Evolutionary conservation across 2,888 invertebrate genomes (phyloP).

Genomic region (Taphrorychus bicolor): DNA sequence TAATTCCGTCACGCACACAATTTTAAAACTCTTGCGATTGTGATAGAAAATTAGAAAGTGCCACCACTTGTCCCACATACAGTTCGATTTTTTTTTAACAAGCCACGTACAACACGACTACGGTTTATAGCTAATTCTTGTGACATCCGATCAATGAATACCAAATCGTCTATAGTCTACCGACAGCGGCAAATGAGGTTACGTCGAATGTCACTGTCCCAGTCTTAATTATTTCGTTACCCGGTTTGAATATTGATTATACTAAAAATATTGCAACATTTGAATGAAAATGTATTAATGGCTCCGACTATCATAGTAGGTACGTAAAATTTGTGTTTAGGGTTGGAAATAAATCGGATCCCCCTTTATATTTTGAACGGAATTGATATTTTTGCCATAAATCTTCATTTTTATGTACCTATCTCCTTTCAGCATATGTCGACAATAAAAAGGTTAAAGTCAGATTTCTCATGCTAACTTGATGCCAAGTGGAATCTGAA

Average conservation of each 20-base stretch:
- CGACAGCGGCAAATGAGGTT: conserved; percentile 36
- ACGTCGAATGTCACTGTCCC: conserved; percentile 30
- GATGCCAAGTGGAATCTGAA: too few species aligned
- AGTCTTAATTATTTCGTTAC: conserved; percentile 33
- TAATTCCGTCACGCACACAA: not conserved
- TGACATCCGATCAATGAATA: conserved; percentile 36
- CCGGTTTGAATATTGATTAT: conserved; percentile 33
- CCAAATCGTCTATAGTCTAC: conserved; percentile 21
- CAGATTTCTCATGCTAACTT: too few species aligned
- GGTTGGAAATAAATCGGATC: too few species aligned
- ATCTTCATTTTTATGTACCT: too few species aligned
- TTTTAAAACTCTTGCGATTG: not conserved
- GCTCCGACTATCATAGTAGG: too few species aligned
- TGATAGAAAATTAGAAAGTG: conserved; percentile 28
- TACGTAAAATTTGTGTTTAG: too few species aligned
- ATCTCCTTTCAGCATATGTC: too few species aligned
- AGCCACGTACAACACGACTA: conserved; percentile 37
- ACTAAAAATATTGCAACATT: not conserved
- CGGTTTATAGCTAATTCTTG: conserved; percentile 42
- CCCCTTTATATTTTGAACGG: too few species aligned
- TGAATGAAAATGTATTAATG: too few species aligned
- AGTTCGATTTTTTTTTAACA: conserved; percentile 36
- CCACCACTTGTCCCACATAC: conserved; percentile 22
- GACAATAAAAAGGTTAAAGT: too few species aligned
- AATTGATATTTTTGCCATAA: too few species aligned